Conservation (phyloP, 92 coral and sea anemone species). For the Epizoanthus illoricatus region DNA sequence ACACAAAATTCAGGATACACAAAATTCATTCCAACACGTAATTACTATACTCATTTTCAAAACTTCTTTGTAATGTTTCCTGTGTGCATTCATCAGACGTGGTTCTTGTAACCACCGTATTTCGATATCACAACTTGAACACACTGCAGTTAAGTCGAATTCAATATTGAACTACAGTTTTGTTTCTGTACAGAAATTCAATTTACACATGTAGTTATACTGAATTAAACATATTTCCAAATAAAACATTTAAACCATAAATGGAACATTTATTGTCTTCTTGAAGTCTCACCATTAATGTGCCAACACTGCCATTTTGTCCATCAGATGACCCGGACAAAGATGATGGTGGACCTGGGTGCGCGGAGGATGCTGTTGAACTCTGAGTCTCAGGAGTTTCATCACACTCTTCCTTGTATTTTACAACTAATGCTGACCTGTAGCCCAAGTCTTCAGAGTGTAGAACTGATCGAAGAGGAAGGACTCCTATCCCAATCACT, state of each 20-base stretch:
- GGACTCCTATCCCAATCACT: conserved; percentile 69
- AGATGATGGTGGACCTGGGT: conserved; percentile 13
- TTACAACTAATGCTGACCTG: conserved; percentile 54
- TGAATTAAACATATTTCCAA: background rate
- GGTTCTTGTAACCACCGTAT: no score
- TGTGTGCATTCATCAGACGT: no score
- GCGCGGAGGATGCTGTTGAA: conserved; percentile 4
- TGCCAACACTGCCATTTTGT: conserved; percentile 28
- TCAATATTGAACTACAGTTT: no score
- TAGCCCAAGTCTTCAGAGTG: conserved; percentile 65
- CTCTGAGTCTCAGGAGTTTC: background rate
- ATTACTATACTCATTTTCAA: no score
- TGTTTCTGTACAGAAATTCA: no score
- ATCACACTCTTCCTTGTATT: conserved; percentile 15
- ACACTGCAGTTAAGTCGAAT: no score
- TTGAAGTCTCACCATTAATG: conserved; percentile 42
- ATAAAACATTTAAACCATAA: background rate
- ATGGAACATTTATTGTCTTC: background rate
- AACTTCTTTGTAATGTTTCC: no score
- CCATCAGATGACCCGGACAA: conserved; percentile 12
- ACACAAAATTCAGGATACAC: no score
- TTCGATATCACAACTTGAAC: no score
- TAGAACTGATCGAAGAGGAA: conserved; percentile 73
- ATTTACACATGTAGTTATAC: no score
- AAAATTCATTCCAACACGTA: no score